Conservation (phyloP, 2,888 invertebrate species). For the Acrobasis suavella region DNA sequence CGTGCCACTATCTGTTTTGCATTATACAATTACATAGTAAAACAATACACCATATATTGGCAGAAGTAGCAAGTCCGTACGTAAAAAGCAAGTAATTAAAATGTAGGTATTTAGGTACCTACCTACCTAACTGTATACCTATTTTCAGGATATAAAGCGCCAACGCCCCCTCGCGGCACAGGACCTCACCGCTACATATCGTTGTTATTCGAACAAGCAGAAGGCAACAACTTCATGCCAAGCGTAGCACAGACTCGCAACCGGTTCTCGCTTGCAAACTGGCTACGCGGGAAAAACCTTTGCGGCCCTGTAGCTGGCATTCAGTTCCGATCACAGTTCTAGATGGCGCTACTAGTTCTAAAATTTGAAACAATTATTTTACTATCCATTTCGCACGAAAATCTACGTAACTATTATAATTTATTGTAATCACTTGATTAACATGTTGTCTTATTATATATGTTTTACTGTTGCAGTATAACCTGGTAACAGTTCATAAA, state of each 20-base stretch:
- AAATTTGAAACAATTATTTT: background rate
- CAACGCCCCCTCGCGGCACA: constrained; percentile 72
- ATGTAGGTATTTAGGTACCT: no score
- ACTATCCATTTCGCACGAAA: background rate
- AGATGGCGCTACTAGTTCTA: constrained; percentile 52
- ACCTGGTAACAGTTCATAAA: no score
- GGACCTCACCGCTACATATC: constrained; percentile 73
- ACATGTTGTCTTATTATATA: background rate
- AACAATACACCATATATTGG: no score
- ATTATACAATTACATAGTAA: no score
- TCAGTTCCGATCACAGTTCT: constrained; percentile 65
- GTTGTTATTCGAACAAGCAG: constrained; percentile 69
- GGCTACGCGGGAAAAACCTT: constrained; percentile 69
- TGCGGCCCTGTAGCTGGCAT: constrained; percentile 71
- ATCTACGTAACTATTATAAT: background rate
- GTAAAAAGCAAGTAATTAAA: no score
- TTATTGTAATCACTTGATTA: background rate
- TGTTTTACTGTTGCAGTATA: no score
- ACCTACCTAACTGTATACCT: background rate
- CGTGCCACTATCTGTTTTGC: no score
- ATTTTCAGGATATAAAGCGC: constrained; percentile 68
- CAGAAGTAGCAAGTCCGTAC: no score
- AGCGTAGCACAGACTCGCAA: constrained; percentile 58
- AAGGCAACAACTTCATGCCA: constrained; percentile 72
- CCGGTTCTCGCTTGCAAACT: constrained; percentile 62